Percentiles rank a stretch among this genome's conserved stretches.
Conservation (phyloP, 2,113 vertebrate species). For the Anhinga anhinga region DNA sequence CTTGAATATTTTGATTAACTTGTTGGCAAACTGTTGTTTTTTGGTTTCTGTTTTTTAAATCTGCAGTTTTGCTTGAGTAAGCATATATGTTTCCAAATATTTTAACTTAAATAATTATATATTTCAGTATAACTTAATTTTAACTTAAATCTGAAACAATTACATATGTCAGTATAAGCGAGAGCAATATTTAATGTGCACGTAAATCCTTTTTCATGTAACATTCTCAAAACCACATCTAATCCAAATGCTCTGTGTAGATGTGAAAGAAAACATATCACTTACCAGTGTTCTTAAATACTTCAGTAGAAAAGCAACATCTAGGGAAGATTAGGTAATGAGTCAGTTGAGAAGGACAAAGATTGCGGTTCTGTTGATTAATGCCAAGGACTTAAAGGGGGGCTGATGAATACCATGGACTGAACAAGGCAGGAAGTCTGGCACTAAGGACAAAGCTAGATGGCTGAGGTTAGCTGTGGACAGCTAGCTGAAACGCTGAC, state of each 20-base stretch:
- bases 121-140: neutral
- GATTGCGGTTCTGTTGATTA: neutral
- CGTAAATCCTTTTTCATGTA: neutral
- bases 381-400: neutral
- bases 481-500: neutral
- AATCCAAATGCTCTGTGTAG: neutral
- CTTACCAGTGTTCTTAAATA: neutral
- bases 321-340: neutral
- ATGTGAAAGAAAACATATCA: neutral
- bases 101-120: neutral
- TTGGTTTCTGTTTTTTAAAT: neutral
- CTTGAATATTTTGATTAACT: neutral
- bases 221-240: neutral
- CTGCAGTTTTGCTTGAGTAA: neutral
- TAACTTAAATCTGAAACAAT: neutral
- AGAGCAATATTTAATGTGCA: neutral
- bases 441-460: neutral
- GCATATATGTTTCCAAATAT: neutral
- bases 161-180: neutral
- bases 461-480: neutral
- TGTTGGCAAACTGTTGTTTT: neutral
- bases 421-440: neutral
- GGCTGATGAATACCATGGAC: neutral
- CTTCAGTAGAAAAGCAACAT: neutral
- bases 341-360: neutral